Base-by-base conservation (phyloP, 2,113 vertebrate genomes). In the Festucalex cinctus region DNA sequence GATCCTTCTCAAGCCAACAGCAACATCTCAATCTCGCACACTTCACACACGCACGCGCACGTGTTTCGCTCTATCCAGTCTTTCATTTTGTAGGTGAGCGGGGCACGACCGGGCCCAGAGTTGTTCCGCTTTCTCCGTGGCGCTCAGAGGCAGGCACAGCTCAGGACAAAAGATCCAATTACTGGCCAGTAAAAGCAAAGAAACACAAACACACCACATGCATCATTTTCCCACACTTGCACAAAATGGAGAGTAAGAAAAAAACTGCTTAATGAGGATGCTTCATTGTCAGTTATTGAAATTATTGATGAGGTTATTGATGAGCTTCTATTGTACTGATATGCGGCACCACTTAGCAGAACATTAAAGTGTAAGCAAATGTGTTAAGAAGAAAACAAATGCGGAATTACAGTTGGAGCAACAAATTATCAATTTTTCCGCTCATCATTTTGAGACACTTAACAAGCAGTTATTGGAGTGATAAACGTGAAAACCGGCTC, bases 151-250 rank as follows among this genome's bases (percentile, higher is more conserved):
- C 80, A 69, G 79, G 54, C 74, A 76, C 67, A 85, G 74, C 77
- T 80, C 71, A 26, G 85, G 85, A 88, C 86, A 88, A 90, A 89
- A 84, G 84, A 88, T 84, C 84, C 86, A 89, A 89, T 89, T 89
- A 89, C 83, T 51, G 76, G 83, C 77, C 77, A 82, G 78, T 81
- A 75, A 81, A 86, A 83, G 87, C 78, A 78, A 84, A 84, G 84
- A 86, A 80, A 86, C 72, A 83, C 75, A 86, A 74, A 81, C 75
- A 71, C 76, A 73, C 36, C 16, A 80, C 62, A 60, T 60, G 67
- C 57, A 72, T 63, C 60, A 59, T 70, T 48, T 59, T 56, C 66
- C 73, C 22, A 48, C 62, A 24, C 32, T 64, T 65, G 62, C 12
- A 2, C 3, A 14, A 37, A 13, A 53, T 19, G 41, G 1, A 61